phyloP scores from a whole-genome alignment of 2,113 vertebrate genomes.

The Herpetotheres cachinnans region DNA sequence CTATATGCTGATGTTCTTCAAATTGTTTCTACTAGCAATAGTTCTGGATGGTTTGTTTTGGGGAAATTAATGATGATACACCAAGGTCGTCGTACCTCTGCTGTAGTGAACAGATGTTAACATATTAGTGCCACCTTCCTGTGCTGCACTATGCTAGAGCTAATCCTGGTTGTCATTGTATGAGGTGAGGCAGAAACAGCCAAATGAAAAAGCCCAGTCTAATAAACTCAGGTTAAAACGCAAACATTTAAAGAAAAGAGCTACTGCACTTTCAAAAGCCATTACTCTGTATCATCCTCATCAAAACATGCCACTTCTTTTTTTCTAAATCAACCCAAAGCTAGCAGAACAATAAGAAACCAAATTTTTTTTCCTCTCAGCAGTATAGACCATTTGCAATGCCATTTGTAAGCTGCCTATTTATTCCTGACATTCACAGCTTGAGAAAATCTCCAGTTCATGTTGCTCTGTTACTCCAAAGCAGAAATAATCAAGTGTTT shows the following conservation, averaged over 20 bases:
- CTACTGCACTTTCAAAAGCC: neutral
- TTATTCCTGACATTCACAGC: slow-evolving; percentile 30
- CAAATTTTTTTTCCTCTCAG: neutral
- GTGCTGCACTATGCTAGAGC: neutral
- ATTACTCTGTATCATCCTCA: neutral
- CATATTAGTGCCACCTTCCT: slow-evolving; percentile 33
- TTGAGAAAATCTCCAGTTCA: neutral
- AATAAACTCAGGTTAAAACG: neutral
- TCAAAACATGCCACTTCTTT: neutral
- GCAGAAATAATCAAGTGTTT: neutral
- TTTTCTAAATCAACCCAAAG: neutral
- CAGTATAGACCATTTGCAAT: neutral
- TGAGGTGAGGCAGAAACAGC: neutral
- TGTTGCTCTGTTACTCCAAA: neutral
- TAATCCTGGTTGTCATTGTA: neutral
- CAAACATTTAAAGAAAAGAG: neutral
- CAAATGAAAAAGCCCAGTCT: neutral
- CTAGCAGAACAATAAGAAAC: slow-evolving; percentile 2
- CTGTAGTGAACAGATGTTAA: slow-evolving; percentile 59
- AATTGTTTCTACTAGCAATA: slow-evolving; percentile 47
- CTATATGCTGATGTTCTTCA: slow-evolving; percentile 54
- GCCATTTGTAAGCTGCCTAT: slow-evolving; percentile 18
- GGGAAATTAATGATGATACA: slow-evolving; percentile 67
- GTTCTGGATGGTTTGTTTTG: slow-evolving; percentile 66
- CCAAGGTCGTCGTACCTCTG: slow-evolving; percentile 51